Evolutionary conservation across 2,797 vertebrate genomes (phyloP), one percentile per base, ranked within the genome.

Genomic region (Leuciscus waleckii): DNA sequence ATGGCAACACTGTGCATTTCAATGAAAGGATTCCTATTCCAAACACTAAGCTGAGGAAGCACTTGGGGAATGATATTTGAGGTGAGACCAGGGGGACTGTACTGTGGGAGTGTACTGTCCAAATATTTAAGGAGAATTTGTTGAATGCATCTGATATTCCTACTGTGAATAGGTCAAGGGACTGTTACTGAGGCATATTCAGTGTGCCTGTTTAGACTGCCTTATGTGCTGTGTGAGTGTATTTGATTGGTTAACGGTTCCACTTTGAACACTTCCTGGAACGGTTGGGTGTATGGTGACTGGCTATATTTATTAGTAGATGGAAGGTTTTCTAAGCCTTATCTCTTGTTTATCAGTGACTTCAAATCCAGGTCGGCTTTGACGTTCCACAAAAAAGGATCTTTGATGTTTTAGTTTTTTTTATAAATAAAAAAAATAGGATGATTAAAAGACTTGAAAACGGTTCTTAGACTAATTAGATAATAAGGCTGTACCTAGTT

Each of bases 1-100:
- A 93, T 89, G 88, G 85, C 87, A 71, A 74, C n/a, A 16, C 65
- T 23, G 26, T 92, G 91, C 90, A 91, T 92, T 92, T 90, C 88
- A 93, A 92, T 93, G 90, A 92, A 89, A 89, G 61, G n/a, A 76
- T 65, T 85, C 86, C 85, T 84, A 89, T 85, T 88, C 89, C 88
- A 87, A 89, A 87, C 73, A 84, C 76, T 0, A 68, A 89, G 83
- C 90, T 88, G 91, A 91, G 90, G 91, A 92, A 10, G 78, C 58
- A 87, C 85, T 86, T 37, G 5, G 56, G 85, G 89, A 91, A 92
- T 88, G 90, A 87, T 82, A 82, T 90, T 90, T 87, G 86, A 85
- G 91, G 90, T 88, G 90, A 91, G 51, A 58, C 23, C 76, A 14
- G 13, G 54, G 49, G 83, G 54, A 58, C 54, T 11, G 54, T 58